Conservation (phyloP, 2,113 vertebrate genomes). For the Xerus inauris region DNA sequence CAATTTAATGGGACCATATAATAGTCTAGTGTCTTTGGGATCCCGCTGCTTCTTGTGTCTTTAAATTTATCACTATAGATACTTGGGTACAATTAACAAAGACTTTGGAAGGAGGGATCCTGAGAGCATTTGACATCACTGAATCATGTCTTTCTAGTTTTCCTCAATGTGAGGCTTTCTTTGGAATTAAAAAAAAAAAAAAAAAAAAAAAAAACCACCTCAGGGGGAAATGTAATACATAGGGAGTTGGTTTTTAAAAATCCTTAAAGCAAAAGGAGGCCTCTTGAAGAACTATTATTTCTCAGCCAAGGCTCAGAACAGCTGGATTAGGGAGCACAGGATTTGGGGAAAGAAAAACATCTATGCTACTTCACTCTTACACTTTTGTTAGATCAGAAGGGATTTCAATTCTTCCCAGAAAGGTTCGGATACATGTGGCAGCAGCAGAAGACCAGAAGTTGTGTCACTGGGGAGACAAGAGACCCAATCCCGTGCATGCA, state of each 20-base stretch:
- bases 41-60: slow-evolving; percentile 80
- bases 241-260: slow-evolving; percentile 48
- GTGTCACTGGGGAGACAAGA: not conserved
- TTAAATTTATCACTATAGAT: slow-evolving; percentile 87
- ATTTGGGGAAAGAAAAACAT: not conserved
- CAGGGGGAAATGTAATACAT: slow-evolving; percentile 43
- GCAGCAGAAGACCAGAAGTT: not conserved
- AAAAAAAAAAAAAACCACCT: slow-evolving; percentile 56
- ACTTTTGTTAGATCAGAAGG: not conserved
- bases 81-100: slow-evolving; percentile 86
- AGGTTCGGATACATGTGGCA: not conserved
- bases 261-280: slow-evolving; percentile 30
- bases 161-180: slow-evolving; percentile 84
- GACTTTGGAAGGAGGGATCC: slow-evolving; percentile 85
- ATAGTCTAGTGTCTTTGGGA: slow-evolving; percentile 82
- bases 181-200: slow-evolving; percentile 66
- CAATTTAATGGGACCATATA: slow-evolving; percentile 76
- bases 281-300: slow-evolving; percentile 25
- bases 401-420: not conserved
- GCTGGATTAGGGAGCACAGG: not conserved
- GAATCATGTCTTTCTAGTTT: slow-evolving; percentile 86
- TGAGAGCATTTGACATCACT: slow-evolving; percentile 84
- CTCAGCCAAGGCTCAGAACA: not conserved
- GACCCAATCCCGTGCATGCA: not conserved
- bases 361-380: not conserved